Evolutionary conservation across 2,888 invertebrate species (phyloP).

Genomic region (Rotaria magnacalcarata): DNA sequence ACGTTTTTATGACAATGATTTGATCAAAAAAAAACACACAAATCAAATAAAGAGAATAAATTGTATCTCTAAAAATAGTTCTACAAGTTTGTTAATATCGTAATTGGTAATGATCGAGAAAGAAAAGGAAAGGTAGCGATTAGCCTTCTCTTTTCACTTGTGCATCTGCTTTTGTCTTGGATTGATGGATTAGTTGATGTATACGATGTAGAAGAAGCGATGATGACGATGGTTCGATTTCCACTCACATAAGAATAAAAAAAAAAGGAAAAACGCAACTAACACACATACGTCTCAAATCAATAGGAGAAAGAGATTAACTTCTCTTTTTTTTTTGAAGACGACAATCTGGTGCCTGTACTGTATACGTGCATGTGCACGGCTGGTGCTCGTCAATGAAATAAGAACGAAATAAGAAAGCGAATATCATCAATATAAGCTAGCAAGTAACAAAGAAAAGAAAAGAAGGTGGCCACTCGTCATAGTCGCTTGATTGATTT

Average conservation of each 20-base stretch:
- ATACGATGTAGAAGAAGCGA: neutral
- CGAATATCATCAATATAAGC: constrained; percentile 33
- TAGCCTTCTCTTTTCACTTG: neutral
- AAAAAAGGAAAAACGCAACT: neutral
- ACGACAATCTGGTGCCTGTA: constrained; percentile 26
- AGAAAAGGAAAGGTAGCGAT: neutral
- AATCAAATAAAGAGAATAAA: too few relatives aligned
- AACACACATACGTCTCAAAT: neutral
- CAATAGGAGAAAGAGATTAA: constrained; percentile 25
- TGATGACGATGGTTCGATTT: neutral
- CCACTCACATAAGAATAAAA: neutral
- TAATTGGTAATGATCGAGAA: neutral
- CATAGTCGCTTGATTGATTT: constrained; percentile 18
- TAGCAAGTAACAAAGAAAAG: constrained; percentile 7
- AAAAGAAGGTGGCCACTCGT: constrained; percentile 7
- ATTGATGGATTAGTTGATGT: constrained; percentile 1
- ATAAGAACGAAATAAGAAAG: constrained; percentile 32
- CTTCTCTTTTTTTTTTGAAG: constrained; percentile 7
- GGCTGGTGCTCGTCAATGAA: neutral
- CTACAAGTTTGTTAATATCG: neutral
- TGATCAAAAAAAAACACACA: neutral
- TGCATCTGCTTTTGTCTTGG: constrained; percentile 8
- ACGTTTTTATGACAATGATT: neutral
- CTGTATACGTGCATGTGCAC: neutral
- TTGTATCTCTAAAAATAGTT: neutral